Percentiles rank a stretch among this genome's conserved stretches.
Conservation (phyloP, 1,140 invertebrate genomes). For the Babylonia areolata region DNA sequence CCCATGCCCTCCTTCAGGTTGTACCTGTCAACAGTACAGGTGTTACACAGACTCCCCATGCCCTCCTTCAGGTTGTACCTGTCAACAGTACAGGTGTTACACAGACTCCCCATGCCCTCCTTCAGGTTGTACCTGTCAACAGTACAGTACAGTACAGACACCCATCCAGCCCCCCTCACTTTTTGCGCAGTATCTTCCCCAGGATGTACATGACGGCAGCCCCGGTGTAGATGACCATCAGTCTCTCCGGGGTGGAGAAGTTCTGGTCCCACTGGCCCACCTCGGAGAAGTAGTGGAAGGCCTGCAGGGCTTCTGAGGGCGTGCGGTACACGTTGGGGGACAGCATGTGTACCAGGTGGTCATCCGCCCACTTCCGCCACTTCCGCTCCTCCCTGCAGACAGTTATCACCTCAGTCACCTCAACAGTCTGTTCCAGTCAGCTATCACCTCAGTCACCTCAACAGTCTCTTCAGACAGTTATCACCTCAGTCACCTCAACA, state of each 20-base stretch:
- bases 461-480: no score
- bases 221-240: slow-evolving; percentile 94
- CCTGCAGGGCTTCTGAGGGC: slow-evolving; percentile 82
- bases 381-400: slow-evolving; percentile 88
- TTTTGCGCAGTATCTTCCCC: slow-evolving; percentile 91
- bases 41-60: slow-evolving; percentile 90
- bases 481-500: no score
- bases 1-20: slow-evolving; percentile 91
- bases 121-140: slow-evolving; percentile 85
- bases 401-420: no score
- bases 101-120: slow-evolving; percentile 92
- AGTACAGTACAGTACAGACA: no score
- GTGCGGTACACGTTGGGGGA: slow-evolving; percentile 98
- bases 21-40: slow-evolving; percentile 79
- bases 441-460: no score
- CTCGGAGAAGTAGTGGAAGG: slow-evolving; percentile 75
- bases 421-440: no score
- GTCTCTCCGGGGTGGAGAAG: slow-evolving; percentile 90
- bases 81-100: slow-evolving; percentile 76
- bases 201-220: slow-evolving; percentile 96
- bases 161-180: slow-evolving; percentile 75
- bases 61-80: slow-evolving; percentile 91
- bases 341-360: slow-evolving; percentile 91
- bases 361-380: slow-evolving; percentile 97
- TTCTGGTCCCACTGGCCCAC: slow-evolving; percentile 94